Base-by-base conservation (phyloP, 2,113 vertebrate genomes). In the Chaenocephalus aceratus region DNA sequence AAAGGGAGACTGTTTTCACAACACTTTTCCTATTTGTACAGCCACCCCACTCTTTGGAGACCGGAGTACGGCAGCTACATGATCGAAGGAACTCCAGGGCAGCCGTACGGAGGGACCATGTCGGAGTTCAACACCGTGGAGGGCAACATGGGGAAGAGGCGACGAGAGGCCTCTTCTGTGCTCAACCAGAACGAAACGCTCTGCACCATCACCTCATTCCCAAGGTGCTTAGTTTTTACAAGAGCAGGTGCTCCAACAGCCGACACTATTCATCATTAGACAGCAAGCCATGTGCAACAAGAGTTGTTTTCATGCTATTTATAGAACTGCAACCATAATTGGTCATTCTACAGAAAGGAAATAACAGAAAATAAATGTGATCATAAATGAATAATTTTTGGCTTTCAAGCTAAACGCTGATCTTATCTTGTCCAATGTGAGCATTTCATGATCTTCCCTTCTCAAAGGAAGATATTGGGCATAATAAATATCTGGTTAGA, bases 91-190 rank as follows among this genome's bases (percentile, higher is more conserved):
- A 99, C 98, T 0, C 98, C 98, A 0, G 98, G 98, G 4, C 97
- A 98, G 89, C 98, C 98, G 0, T 99, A 99, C 0, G 98, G 98
- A 0, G 98, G 98, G 62, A 98, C 96, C 0, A 99, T 99, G 98
- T 98, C 98, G 0, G 98, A 99, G 87, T 99, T 99, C 89, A 99
- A 99, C 93, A 99, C 98, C 0, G 98, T 99, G 3, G 97, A 99
- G 86, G 96, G 96, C 87, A 99, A 99, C 93, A 99, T 99, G 98
- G 95, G 95, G 53, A 97, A 97, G 89, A 95, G 98, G 67, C 93
- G 98, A 8, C 94, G 92, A 77, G 98, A 99, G 85, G 98, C 97
- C 0, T 97, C 96, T 0, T 97, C 97, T 2, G 87, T 98, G 5
- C 93, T 99, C 18, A 94, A 92, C 70, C 90, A 94, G 68, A 94